Conservation (phyloP, 2,113 vertebrate genomes). For the Corapipo altera region DNA sequence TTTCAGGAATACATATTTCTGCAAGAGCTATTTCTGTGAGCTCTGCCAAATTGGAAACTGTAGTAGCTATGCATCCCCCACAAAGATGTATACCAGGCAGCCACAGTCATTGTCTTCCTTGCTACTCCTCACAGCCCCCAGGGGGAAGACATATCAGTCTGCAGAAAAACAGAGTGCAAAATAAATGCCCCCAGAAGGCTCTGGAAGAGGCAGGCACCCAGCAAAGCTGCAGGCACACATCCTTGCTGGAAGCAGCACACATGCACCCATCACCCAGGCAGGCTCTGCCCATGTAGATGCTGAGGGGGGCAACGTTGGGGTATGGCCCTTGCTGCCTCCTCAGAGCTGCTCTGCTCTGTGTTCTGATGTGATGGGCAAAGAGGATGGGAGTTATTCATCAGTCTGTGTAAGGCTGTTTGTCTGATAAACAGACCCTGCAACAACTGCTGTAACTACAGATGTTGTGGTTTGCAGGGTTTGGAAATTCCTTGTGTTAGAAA, state of each 20-base stretch:
- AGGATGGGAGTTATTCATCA: background rate
- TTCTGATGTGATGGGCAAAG: background rate
- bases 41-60: background rate
- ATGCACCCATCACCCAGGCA: background rate
- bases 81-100: background rate
- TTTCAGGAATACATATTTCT: conserved; percentile 28
- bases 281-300: accelerated
- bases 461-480: background rate
- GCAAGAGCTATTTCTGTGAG: conserved; percentile 34
- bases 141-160: background rate
- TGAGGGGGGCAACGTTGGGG: background rate
- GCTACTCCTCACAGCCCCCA: accelerated
- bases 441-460: background rate
- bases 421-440: background rate
- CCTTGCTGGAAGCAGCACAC: background rate
- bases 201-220: background rate
- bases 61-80: background rate
- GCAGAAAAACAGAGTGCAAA: background rate
- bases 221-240: background rate
- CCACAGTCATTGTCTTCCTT: background rate
- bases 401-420: background rate
- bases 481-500: background rate
- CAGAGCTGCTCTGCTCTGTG: background rate
- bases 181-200: background rate
- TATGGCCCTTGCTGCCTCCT: accelerated